These are phyloP conservation scores for Labia minor DNA, from an alignment of 2,888 invertebrate species.

Conservation along the genomic window DNA sequence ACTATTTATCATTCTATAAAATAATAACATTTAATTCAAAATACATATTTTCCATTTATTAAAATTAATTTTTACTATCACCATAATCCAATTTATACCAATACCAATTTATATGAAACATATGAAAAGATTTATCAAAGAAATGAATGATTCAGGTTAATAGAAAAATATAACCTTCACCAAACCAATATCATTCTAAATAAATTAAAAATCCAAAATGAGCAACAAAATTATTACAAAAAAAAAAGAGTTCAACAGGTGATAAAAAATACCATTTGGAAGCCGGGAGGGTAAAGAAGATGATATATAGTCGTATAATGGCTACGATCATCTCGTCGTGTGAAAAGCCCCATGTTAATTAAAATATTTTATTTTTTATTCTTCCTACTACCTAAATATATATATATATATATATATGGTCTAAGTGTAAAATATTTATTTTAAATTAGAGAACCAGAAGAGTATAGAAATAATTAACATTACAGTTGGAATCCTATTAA, in stretches of 20 bases:
- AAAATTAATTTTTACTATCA: too few relatives aligned
- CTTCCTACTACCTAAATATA: neutral
- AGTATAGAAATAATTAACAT: neutral
- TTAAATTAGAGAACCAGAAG: neutral
- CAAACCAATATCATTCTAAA: neutral
- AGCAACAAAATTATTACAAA: too few relatives aligned
- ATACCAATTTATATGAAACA: too few relatives aligned
- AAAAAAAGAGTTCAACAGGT: too few relatives aligned
- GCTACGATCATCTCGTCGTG: neutral
- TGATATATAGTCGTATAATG: neutral
- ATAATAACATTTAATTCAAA: too few relatives aligned
- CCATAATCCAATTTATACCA: too few relatives aligned
- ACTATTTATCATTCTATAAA: too few relatives aligned
- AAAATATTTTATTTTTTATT: constrained; percentile 13
- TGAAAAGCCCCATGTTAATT: neutral
- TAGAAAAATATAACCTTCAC: too few relatives aligned
- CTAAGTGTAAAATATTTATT: neutral
- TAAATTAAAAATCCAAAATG: neutral
- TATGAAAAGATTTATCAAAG: too few relatives aligned
- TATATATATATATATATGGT: too few relatives aligned
- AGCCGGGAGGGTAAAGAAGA: neutral
- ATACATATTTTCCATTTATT: too few relatives aligned
- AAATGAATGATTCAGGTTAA: too few relatives aligned
- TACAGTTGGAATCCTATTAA: constrained; percentile 8
- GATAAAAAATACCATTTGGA: neutral